Conservation (phyloP, 1,140 invertebrate genomes). For the Drosophila dunni region DNA sequence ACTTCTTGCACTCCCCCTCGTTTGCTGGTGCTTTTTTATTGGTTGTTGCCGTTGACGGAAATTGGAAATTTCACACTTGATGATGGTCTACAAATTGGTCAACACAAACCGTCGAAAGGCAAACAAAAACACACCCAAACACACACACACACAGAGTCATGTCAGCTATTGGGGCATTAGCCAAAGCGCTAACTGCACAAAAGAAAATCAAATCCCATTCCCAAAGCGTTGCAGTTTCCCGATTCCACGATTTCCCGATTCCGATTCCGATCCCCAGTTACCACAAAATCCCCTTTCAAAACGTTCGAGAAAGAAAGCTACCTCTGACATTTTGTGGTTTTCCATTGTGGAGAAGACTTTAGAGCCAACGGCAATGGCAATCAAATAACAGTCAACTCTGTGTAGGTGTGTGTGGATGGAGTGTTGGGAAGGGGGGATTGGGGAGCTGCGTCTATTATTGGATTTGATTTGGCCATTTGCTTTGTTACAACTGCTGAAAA, state of each 20-base stretch:
- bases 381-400: constrained; percentile 52
- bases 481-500: constrained; percentile 43
- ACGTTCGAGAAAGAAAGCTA: constrained; percentile 59
- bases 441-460: constrained; percentile 31
- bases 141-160: background rate
- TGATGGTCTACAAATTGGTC: constrained; percentile 80
- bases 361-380: constrained; percentile 55
- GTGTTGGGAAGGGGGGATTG: constrained; percentile 2
- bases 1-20: background rate
- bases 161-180: constrained; percentile 56
- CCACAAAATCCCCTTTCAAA: constrained; percentile 17
- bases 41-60: constrained; percentile 55
- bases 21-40: background rate
- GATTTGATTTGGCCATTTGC: constrained; percentile 65
- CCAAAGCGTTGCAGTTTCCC: background rate
- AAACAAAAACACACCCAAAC: constrained; percentile 53
- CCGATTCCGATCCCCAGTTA: background rate
- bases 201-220: constrained; percentile 72
- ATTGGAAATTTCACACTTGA: constrained; percentile 81
- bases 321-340: constrained; percentile 70
- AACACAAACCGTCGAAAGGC: constrained; percentile 59
- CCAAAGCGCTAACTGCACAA: constrained; percentile 58
- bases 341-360: constrained; percentile 66
- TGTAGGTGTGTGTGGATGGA: background rate
- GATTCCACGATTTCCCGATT: background rate